Base-by-base conservation (phyloP, 2,888 invertebrate species). In the Oscheius myriophilus region DNA sequence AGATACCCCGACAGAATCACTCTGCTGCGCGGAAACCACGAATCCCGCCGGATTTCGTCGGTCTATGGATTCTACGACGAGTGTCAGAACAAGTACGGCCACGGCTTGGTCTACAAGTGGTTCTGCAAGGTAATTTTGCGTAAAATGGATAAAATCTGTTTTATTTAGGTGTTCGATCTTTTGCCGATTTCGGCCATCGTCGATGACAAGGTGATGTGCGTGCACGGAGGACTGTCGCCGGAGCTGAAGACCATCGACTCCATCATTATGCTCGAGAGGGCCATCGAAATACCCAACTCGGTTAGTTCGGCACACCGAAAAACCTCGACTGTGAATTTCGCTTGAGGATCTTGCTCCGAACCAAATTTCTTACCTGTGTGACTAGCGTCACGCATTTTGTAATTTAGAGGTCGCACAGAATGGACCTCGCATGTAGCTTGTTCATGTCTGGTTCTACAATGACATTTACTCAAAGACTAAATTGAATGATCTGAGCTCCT, bases 1-100 rank as follows among this genome's bases (percentile, higher is more conserved):
- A 92, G 93, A 87, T 90, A 87, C 91, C 92, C 93, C 82, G 89
- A 90, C 77, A 92, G 93, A 87, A 96, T 99, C 84, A 93, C 95
- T 25, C 89, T 99, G 75, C 90, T 99, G 55, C 90, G 98, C 86
- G 98, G 98, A 70, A 98, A 98, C 88, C 98, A 98, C 88, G 98
- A 98, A 89, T 96, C 96, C 72, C 91, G 97, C 80, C 96, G 96
- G 90, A 97, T 98, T 78, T 98, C 98, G 71, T 95, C 96, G 89
- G 96, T 81, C 26, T 86, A 86, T 75, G 86, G 86, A 0, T 86
- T 87, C 67, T 84, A 84, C 91, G 92, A 99, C 90, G 98, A 99
- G 88, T 99, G 98, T 89, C 92, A 95, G 87, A 94, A 92, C 81
- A 99, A 99, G 89, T 99, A 99, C 90, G 98, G 98, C 41, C 97